phyloP scores from a whole-genome alignment of 1,140 invertebrate species.

The Nymphalis io region DNA sequence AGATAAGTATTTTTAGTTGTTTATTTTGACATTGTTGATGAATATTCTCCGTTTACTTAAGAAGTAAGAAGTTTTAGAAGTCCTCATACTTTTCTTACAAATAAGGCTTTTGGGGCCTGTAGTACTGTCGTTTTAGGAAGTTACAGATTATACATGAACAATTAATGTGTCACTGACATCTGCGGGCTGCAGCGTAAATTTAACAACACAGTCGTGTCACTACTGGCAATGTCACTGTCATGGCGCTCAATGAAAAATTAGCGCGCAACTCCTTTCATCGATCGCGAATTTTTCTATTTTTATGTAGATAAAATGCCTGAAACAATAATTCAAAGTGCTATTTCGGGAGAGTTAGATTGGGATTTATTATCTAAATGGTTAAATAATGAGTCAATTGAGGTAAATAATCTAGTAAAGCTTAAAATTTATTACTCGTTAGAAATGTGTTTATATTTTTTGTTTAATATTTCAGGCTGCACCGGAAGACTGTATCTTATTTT shows the following conservation, averaged over 20 bases:
- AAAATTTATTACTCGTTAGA: constrained; percentile 19
- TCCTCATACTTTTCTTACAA: too few species aligned
- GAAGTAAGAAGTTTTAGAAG: too few species aligned
- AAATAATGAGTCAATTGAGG: constrained; percentile 65
- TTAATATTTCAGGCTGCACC: constrained; percentile 57
- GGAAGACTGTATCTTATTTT: constrained; percentile 64
- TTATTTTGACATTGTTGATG: too few species aligned
- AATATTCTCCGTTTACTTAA: too few species aligned
- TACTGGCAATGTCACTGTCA: constrained; percentile 37
- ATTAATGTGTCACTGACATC: neutral
- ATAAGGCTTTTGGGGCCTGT: too few species aligned
- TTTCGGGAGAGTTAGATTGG: constrained; percentile 61
- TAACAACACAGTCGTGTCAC: constrained; percentile 5
- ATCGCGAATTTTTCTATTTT: constrained; percentile 46
- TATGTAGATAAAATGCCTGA: constrained; percentile 62
- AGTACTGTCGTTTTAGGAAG: too few species aligned
- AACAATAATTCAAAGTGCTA: constrained; percentile 67
- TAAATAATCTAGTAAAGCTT: constrained; percentile 56
- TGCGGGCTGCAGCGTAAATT: too few species aligned
- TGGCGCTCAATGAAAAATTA: constrained; percentile 43
- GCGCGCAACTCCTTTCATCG: constrained; percentile 48
- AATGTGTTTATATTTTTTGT: constrained; percentile 38
- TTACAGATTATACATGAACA: neutral
- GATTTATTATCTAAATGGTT: constrained; percentile 63
- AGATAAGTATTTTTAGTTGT: too few species aligned